Evolutionary conservation across 2,113 vertebrate species (phyloP).

Genomic region (human (Homo sapiens)): GRCh38 chr5:154497501-154498000

Average conservation of each 20-base stretch:
- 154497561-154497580: too few relatives aligned
- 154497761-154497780: neutral
- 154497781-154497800: neutral
- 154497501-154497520: too few relatives aligned
- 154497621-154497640: too few relatives aligned
- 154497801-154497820: neutral
- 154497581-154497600: neutral
- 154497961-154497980: neutral
- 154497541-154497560: too few relatives aligned
- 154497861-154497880: neutral
- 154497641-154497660: too few relatives aligned
- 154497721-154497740: neutral
- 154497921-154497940: neutral
- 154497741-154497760: neutral
- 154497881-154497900: neutral
- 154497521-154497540: too few relatives aligned
- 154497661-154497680: neutral
- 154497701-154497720: neutral
- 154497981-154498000: neutral
- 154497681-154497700: neutral
- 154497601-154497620: neutral
- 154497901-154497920: neutral
- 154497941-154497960: neutral
- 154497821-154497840: neutral
- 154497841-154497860: neutral